Base-by-base conservation (phyloP, 1,140 invertebrate genomes). In the Notospermus geniculatus region DNA sequence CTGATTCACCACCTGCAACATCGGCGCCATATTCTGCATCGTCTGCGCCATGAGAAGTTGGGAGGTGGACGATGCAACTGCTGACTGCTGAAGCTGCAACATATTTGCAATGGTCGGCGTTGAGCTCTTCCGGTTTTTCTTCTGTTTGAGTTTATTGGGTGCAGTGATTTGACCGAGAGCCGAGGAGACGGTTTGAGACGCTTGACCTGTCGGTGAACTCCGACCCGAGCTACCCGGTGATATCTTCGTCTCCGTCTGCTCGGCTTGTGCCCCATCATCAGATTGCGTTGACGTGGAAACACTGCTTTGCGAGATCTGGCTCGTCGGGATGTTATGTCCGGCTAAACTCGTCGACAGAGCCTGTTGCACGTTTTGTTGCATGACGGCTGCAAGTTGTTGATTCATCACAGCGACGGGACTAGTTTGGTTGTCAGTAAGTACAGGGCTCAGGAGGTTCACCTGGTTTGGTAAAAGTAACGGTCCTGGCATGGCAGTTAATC, bases 101-200 rank as follows among this genome's bases (percentile, higher is more conserved):
- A 90, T 89, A 1, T 87, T 88, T 2, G 88, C 88, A 1, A 90
- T 87, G 4, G 88, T 89, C 66, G 89, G 85, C 1, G 86, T 82
- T 64, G 86, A 85, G 27, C 81, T 82, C 79, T 91, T 91, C 59
- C 89, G 69, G 90, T 91, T 72, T 90, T 90, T 45, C 65, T 69
- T 23, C 45, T 84, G 85, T 58, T 86, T 86, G 71, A 89, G 89
- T 70, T 85, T 83, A 32, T 69, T 78, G 32, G 15, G 32, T 36
- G 5, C 32, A 5, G 46, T 50, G 4, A 23, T n/a, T 9, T 50
- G n/a, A 19, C n/a, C 46, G 9, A 23, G n/a, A 19, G 46, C 4
- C 5, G 46, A 50, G n/a, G 46, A 5, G 46, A 50, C n/a, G n/a
- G 5, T 27, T n/a, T 23, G n/a, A 19, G 46, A 50, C n/a, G 4